Evolutionary conservation across 2,113 vertebrate genomes (phyloP), one percentile per base, ranked within the genome.

Genomic region (Burhinus oedicnemus): DNA sequence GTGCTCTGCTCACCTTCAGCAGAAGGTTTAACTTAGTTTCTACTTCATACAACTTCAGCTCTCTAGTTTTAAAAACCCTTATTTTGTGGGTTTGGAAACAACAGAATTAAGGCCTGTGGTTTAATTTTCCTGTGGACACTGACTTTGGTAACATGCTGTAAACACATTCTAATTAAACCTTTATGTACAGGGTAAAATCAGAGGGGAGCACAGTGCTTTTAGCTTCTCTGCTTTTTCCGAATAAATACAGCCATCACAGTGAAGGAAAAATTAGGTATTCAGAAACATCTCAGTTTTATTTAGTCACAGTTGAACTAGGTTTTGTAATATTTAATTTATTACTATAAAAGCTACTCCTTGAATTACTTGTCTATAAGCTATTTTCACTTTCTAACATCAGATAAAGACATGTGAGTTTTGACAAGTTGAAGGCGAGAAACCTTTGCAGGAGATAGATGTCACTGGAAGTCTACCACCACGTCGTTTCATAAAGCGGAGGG

Each of bases 391-490:
- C 9, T 30, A 75, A 32, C 32, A 55, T 92, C 90, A 78, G 69
- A 78, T 95, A 83, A 81, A 83, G 58, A 80, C 25, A 12, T 19
- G 6, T 55, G 71, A 81, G 26, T 94, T 96, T 92, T 96, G 95
- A 89, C 90, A 96, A 61, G 76, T 20, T 87, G 87, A 93, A 94
- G 60, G 64, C 62, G 76, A 42, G 89, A 92, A 95, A 22, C 71
- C 88, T 94, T 95, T 71, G 52, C 10, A 15, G 94, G 60, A 90
- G 65, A 96, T 83, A 76, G 74, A 76, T 94, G 87, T 90, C 76
- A 82, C 79, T 71, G 69, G 26, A 87, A 85, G 62, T 83, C 68
- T 87, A 38, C 66, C 79, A 58, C 49, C 69, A 32, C 19, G 3
- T 92, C 1, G 0, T 61, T 79, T 90, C 76, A 32, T 70, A 2